These are phyloP conservation scores for Sylvia atricapilla DNA, from an alignment of 2,113 vertebrate species.

Conservation along the genomic window DNA sequence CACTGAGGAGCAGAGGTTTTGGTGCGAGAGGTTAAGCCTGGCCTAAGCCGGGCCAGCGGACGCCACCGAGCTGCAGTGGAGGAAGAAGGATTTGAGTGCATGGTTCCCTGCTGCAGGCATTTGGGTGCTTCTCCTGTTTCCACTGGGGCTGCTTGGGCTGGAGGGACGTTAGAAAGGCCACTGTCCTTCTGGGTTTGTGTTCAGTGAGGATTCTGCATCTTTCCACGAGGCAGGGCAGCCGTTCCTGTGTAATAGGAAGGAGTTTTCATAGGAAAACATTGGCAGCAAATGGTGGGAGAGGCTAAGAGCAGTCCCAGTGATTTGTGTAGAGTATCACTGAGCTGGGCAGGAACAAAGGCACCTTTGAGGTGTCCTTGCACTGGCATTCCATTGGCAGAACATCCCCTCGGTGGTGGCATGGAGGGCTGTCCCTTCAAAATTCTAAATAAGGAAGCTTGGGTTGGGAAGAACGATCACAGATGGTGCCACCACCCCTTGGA, in stretches of 20 bases:
- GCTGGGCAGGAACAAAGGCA: not conserved
- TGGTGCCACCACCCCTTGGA: not conserved
- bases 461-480: not conserved
- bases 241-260: accelerated
- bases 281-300: not conserved
- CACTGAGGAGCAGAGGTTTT: constrained; percentile 7
- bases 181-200: not conserved
- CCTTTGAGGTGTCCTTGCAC: not conserved
- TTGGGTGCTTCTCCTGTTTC: not conserved
- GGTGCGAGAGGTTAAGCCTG: not conserved
- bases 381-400: not conserved
- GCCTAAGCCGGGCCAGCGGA: not conserved
- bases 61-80: not conserved
- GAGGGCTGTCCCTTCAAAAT: not conserved
- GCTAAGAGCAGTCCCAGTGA: not conserved
- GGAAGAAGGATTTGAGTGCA: constrained; percentile 26
- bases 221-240: not conserved
- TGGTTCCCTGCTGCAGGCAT: not conserved
- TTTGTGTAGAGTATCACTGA: not conserved
- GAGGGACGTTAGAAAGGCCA: not conserved
- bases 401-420: not conserved
- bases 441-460: not conserved
- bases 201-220: not conserved
- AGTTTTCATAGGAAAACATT: too few species aligned
- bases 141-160: not conserved